A percentile compares a stretch with the other conserved stretches of the same genome.
phyloP scores from a whole-genome alignment of 2,797 vertebrate genomes.

The Knipowitschia caucasica region DNA sequence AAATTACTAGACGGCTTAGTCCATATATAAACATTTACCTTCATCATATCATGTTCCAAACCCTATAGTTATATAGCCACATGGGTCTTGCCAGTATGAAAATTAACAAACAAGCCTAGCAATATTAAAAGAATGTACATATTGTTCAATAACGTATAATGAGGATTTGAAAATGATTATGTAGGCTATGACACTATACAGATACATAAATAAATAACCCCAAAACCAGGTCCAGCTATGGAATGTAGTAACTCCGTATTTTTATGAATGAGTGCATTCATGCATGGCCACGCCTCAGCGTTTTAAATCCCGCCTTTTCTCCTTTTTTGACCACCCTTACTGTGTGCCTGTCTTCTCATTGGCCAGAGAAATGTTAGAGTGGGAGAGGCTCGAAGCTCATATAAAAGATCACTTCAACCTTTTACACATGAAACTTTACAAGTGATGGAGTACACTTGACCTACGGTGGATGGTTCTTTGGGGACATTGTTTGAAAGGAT shows the following conservation, averaged over 20 bases:
- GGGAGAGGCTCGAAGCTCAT: conserved; percentile 60
- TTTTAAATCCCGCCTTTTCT: conserved; percentile 24
- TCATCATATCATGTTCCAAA: too few relatives aligned
- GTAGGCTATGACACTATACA: conserved; percentile 49
- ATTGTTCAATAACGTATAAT: not conserved
- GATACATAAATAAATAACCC: conserved; percentile 71
- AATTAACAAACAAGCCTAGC: too few relatives aligned
- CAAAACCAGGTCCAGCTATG: conserved; percentile 61
- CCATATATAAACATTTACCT: too few relatives aligned
- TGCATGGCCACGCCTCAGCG: conserved; percentile 59
- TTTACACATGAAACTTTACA: conserved; percentile 36
- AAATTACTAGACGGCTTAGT: too few relatives aligned
- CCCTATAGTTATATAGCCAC: too few relatives aligned
- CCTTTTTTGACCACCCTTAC: conserved; percentile 40
- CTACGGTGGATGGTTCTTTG: conserved; percentile 40
- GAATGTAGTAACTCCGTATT: conserved; percentile 74
- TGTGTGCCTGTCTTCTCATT: conserved; percentile 58
- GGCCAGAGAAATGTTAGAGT: conserved; percentile 33
- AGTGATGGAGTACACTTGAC: conserved; percentile 37
- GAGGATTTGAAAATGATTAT: not conserved
- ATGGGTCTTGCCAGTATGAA: too few relatives aligned
- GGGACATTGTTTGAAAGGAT: conserved; percentile 45
- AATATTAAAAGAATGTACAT: not conserved
- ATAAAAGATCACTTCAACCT: conserved; percentile 57
- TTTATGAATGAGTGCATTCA: conserved; percentile 87